These are phyloP conservation scores for Pachyuromys duprasi DNA, from an alignment of 2,797 vertebrate species.

Conservation along the genomic window DNA sequence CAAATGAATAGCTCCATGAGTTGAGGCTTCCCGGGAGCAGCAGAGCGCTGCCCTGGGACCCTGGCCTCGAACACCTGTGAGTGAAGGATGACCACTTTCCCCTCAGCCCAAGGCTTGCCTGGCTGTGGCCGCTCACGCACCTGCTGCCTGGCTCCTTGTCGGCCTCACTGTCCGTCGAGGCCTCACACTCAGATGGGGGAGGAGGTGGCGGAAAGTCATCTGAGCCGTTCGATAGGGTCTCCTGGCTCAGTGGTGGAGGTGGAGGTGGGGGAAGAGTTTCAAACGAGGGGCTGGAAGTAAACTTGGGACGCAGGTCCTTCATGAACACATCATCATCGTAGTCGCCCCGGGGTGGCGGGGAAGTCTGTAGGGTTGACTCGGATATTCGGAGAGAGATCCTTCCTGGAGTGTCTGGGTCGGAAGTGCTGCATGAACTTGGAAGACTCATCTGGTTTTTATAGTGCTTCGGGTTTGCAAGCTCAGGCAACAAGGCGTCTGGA, in stretches of 20 bases:
- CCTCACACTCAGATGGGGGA: not conserved
- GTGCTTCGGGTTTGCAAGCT: conserved; percentile 4
- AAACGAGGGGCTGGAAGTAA: not conserved
- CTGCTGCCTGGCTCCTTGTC: conserved; percentile 68
- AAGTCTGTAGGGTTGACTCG: conserved; percentile 88
- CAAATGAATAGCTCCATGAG: too few species aligned
- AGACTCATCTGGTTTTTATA: conserved; percentile 75
- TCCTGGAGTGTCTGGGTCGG: conserved; percentile 74
- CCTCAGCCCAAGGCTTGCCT: not conserved
- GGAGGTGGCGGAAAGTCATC: conserved; percentile 82
- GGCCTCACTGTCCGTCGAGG: not conserved
- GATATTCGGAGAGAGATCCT: conserved; percentile 91
- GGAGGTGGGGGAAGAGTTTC: conserved; percentile 69
- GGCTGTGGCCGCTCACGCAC: conserved; percentile 71
- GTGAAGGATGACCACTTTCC: not conserved
- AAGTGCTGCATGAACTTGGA: conserved; percentile 76
- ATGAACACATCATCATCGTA: conserved; percentile 92
- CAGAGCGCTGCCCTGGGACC: not conserved
- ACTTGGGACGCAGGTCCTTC: conserved; percentile 59
- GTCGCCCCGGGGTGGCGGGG: conserved; percentile 77
- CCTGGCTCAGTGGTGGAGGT: conserved; percentile 40
- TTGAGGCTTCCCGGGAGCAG: not conserved
- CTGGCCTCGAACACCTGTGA: too few species aligned
- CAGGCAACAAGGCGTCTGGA: rapidly evolving
- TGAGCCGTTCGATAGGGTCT: not conserved